Evolutionary conservation across 1,140 invertebrate species (phyloP).

Genomic region (Campoletis sonorensis): DNA sequence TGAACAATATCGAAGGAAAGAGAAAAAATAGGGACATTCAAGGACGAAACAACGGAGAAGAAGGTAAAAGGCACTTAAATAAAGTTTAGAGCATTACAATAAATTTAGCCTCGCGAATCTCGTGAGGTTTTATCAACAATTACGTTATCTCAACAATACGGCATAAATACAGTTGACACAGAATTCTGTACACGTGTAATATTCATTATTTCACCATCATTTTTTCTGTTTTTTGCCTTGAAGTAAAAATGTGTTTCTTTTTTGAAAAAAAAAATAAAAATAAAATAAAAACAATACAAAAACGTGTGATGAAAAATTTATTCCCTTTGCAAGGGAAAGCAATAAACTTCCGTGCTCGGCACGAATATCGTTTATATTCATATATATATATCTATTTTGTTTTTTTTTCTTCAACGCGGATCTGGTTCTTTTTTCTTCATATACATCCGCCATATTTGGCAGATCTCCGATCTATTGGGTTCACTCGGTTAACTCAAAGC

Average conservation of each 20-base stretch:
- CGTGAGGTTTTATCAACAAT: not conserved
- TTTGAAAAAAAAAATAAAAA: not conserved
- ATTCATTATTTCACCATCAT: too few relatives aligned
- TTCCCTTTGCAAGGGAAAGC: not conserved
- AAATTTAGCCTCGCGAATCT: not conserved
- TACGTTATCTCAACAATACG: too few relatives aligned
- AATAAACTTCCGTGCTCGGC: constrained; percentile 16
- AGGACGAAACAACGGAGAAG: not conserved
- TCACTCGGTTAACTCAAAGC: constrained; percentile 35
- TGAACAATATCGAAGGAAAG: not conserved
- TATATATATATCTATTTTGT: constrained; percentile 20
- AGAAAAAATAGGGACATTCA: not conserved
- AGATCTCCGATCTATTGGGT: constrained; percentile 16
- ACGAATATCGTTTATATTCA: not conserved
- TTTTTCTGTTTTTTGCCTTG: too few relatives aligned
- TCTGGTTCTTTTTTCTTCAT: not conserved
- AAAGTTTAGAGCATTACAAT: not conserved
- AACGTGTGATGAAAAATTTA: not conserved
- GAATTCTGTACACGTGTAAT: too few relatives aligned
- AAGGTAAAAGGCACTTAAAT: constrained; percentile 39
- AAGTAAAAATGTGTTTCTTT: not conserved
- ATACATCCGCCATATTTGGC: constrained; percentile 10
- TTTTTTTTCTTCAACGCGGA: too few relatives aligned
- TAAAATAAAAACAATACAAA: not conserved
- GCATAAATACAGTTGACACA: too few relatives aligned